Percentiles rank a stretch among this genome's conserved stretches.
These are phyloP conservation scores for Okapia johnstoni DNA, from an alignment of 2,113 vertebrate species.

Conservation along the genomic window DNA sequence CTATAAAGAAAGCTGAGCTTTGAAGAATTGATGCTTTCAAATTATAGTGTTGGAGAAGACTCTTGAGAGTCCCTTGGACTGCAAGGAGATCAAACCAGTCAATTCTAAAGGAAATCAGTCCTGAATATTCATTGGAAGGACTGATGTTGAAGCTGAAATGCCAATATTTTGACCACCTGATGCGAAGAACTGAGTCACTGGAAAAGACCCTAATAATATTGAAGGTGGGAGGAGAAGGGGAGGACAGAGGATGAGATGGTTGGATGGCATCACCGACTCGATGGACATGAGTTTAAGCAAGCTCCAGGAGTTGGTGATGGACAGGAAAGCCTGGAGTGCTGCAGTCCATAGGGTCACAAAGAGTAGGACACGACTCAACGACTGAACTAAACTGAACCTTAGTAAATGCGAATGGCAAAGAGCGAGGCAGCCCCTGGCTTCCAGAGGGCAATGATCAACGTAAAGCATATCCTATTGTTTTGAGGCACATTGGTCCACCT, in stretches of 20 bases:
- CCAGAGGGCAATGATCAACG: not conserved
- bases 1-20: not conserved
- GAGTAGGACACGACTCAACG: not conserved
- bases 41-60: not conserved
- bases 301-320: not conserved
- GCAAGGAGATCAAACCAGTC: not conserved
- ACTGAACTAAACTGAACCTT: not conserved
- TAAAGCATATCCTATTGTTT: slow-evolving; percentile 16
- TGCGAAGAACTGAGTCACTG: not conserved
- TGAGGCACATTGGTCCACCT: slow-evolving; percentile 18
- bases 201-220: not conserved
- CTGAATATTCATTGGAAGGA: not conserved
- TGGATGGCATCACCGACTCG: not conserved
- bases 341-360: not conserved
- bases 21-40: not conserved
- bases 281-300: not conserved
- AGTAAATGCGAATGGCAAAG: not conserved
- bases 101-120: not conserved
- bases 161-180: not conserved
- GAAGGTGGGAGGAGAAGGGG: not conserved
- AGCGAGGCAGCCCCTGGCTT: not conserved
- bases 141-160: not conserved
- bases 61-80: not conserved
- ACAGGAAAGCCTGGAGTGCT: not conserved
- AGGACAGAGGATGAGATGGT: not conserved